Evolutionary conservation across 2,797 vertebrate genomes (phyloP).

Genomic region (Manis crassicaudata): DNA sequence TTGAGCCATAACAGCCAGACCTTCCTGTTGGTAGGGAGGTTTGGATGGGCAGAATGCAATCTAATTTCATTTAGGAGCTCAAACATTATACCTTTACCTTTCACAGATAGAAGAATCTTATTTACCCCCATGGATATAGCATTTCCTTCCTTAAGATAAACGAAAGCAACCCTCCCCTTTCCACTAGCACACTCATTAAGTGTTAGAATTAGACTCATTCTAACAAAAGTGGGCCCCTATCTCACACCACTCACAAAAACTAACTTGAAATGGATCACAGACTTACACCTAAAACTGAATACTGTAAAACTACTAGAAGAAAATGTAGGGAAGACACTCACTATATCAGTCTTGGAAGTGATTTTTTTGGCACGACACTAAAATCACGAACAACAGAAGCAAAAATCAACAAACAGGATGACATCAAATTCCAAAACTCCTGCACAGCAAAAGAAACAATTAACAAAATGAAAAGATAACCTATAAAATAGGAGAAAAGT

Average conservation of each 20-base stretch:
- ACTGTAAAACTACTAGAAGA: neutral
- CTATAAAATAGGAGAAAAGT: neutral
- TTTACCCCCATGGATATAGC: neutral
- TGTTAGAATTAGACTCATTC: too few species aligned
- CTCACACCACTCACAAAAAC: neutral
- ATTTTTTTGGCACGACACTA: neutral
- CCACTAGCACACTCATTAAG: neutral
- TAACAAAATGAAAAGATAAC: neutral
- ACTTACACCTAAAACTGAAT: neutral
- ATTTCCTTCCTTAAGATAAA: neutral
- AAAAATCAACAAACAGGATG: neutral
- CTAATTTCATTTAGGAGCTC: neutral
- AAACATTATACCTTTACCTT: neutral
- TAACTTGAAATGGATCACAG: neutral
- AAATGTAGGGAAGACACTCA: neutral
- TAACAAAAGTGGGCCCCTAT: neutral
- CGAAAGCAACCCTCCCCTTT: neutral
- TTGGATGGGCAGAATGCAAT: neutral
- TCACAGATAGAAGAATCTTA: neutral
- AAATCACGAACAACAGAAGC: neutral
- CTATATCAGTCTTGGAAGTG: neutral
- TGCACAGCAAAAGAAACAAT: neutral
- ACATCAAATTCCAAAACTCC: neutral
- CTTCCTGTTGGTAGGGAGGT: neutral
- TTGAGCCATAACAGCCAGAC: neutral